Base-by-base conservation (phyloP, 2,113 vertebrate genomes). In the Hirundichthys speculiger region DNA sequence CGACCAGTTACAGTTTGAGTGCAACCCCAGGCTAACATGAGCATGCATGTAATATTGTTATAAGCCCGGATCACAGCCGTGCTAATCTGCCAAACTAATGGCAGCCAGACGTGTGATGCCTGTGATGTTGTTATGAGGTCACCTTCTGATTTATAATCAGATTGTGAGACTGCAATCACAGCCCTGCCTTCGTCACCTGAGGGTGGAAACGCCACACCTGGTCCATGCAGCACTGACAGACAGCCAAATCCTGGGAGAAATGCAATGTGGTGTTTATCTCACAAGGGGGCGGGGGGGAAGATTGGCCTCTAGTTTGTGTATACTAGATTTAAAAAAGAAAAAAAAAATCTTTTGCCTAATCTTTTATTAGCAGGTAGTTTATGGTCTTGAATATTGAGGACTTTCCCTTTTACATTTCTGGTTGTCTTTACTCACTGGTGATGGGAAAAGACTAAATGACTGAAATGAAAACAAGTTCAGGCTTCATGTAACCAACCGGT, bases 81-180 rank as follows among this genome's bases (percentile, higher is more conserved):
- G 75, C 73, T 73, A 64, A 75, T 73, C 76, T 73, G 54, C 51
- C 39, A 20, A 11, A 16, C 34, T 18, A 64, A 30, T 63, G 64
- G 50, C 63, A 68, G 59, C 56, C 51, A 0, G 47, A 9, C 0
- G 3, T 24, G 59, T 25, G 46, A 16, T 46, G 39, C 16, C 0
- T 55, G 48, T 72, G 77, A 78, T 46, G 40, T 41, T 0, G 52
- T 3, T 48, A 62, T 80, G 41, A 69, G 66, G 56, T 73, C 64
- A 65, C 69, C 64, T 43, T 52, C 58, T 83, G 58, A 71, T 74
- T 80, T 64, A 67, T 49, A 75, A 64, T 66, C 57, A 62, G 21
- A 68, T 61, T 39, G 53, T 47, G 34, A 70, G 64, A 65, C 60
- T 30, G 27, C 30, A 39, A 74, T 67, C 62, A 14, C 2, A 42